phyloP scores from a whole-genome alignment of 2,888 invertebrate species.

The Copidosoma aretas region DNA sequence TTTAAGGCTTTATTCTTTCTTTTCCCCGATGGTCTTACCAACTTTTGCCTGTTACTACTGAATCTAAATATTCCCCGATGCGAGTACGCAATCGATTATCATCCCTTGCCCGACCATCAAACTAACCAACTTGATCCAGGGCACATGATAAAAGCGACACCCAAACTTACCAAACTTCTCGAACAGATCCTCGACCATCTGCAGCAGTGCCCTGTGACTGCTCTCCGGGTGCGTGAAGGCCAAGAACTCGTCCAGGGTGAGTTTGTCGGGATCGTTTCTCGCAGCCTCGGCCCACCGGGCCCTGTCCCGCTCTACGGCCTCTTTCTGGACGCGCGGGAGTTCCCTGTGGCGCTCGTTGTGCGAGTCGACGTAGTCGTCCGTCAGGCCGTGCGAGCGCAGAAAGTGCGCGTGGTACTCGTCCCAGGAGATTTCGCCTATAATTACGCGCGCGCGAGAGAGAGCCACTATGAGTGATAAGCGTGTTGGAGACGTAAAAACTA shows the following conservation, averaged over 20 bases:
- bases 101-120: no score
- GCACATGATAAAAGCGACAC: no score
- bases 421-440: slow-evolving; percentile 76
- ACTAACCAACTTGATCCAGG: no score
- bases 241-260: slow-evolving; percentile 79
- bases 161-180: slow-evolving; percentile 71
- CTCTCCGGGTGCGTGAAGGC: slow-evolving; percentile 86
- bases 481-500: no score
- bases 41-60: no score
- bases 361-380: slow-evolving; percentile 69
- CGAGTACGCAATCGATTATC: no score
- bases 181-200: slow-evolving; percentile 78
- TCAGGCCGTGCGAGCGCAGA: slow-evolving; percentile 73
- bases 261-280: slow-evolving; percentile 74
- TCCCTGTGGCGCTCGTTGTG: slow-evolving; percentile 73
- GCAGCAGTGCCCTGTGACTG: slow-evolving; percentile 61
- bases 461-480: no score
- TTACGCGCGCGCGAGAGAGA: no score
- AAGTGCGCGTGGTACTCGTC: slow-evolving; percentile 81
- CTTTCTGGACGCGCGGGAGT: slow-evolving; percentile 70
- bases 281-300: slow-evolving; percentile 82
- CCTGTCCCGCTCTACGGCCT: slow-evolving; percentile 78
- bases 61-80: no score
- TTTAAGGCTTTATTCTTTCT: no score
- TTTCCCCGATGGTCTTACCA: no score